These are phyloP conservation scores for Philhelius pedissequus DNA, from an alignment of 2,888 invertebrate species.

Conservation along the genomic window DNA sequence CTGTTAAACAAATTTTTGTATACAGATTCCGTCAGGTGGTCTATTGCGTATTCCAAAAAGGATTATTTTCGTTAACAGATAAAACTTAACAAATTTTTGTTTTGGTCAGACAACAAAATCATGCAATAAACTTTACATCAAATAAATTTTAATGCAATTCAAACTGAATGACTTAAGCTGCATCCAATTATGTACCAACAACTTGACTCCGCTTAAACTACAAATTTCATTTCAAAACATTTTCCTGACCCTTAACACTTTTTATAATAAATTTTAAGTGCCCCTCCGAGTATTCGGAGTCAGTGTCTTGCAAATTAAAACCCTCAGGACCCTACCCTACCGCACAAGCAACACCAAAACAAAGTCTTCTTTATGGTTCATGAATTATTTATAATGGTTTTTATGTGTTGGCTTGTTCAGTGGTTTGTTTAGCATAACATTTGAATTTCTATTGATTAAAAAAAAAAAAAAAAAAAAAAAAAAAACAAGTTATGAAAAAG, in stretches of 20 bases:
- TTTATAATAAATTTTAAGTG: background rate
- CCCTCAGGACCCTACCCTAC: background rate
- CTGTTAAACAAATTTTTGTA: too few species aligned
- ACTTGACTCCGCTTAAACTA: background rate
- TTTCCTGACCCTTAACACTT: background rate
- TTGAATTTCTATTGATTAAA: slow-evolving; percentile 59
- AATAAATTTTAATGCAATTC: background rate
- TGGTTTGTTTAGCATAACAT: slow-evolving; percentile 55
- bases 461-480: background rate
- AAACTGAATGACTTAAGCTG: background rate
- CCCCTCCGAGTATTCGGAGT: background rate
- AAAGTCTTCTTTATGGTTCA: slow-evolving; percentile 35
- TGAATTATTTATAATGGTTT: slow-evolving; percentile 58
- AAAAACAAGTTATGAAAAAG: background rate
- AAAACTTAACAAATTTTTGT: too few species aligned
- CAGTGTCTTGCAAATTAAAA: background rate
- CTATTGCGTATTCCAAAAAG: too few species aligned
- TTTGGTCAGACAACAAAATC: too few species aligned
- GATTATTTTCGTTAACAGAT: too few species aligned
- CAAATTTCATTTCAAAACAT: background rate
- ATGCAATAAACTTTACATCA: too few species aligned
- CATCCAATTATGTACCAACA: background rate
- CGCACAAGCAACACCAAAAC: background rate
- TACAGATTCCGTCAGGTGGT: too few species aligned
- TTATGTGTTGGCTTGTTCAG: slow-evolving; percentile 13